Conservation (phyloP, 2,888 invertebrate genomes). For the Dryomyza anilis region DNA sequence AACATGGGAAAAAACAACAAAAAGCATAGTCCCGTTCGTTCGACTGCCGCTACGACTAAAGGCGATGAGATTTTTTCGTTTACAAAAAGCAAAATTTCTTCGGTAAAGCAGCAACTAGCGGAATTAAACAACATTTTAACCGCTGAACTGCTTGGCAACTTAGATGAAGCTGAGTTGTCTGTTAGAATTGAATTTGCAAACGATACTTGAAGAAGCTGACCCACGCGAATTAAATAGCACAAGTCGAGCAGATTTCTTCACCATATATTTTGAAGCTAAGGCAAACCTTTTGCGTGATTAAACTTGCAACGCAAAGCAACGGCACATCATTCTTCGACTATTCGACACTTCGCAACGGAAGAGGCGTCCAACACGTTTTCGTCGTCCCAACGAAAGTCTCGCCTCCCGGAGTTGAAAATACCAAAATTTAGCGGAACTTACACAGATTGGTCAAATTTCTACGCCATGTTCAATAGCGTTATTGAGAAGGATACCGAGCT, state of each 20-base stretch:
- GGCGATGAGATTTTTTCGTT: slow-evolving; percentile 1
- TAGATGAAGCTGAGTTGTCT: slow-evolving; percentile 32
- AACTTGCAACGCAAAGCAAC: slow-evolving; percentile 13
- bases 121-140: slow-evolving; percentile 21
- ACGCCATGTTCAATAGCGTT: slow-evolving; percentile 31
- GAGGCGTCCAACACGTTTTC: neutral
- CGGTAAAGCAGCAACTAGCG: slow-evolving; percentile 16
- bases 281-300: slow-evolving; percentile 28
- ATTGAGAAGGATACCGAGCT: slow-evolving; percentile 24
- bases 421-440: slow-evolving; percentile 31
- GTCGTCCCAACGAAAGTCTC: no score
- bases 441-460: slow-evolving; percentile 32
- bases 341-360: slow-evolving; percentile 1
- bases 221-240: slow-evolving; percentile 8
- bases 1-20: no score
- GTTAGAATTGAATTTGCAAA: no score
- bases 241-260: slow-evolving; percentile 17
- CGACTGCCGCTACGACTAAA: no score
- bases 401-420: slow-evolving; percentile 32
- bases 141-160: slow-evolving; percentile 9
- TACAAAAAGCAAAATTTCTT: neutral
- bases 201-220: slow-evolving; percentile 18
- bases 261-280: slow-evolving; percentile 29
- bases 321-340: slow-evolving; percentile 16
- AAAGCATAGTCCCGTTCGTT: no score